Evolutionary conservation across 2,888 invertebrate genomes (phyloP), one percentile per base, ranked within the genome.

Genomic region (Melipona beecheii): DNA sequence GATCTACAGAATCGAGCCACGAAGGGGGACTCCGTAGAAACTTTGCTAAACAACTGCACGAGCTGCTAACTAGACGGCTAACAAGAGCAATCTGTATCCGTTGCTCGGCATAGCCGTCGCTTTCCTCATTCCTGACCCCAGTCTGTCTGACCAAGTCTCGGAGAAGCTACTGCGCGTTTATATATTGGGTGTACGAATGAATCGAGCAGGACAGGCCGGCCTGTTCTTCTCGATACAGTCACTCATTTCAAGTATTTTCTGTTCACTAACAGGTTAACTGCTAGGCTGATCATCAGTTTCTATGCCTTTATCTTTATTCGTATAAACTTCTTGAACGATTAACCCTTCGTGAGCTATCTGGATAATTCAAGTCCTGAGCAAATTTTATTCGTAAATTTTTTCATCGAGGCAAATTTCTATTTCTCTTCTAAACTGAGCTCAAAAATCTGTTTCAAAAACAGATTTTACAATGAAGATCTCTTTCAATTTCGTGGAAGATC

Each of bases 21-120:
- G 89, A 77, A 86, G 88, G 90, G 89, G 84, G 85, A 72, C 70
- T 62, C 69, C 81, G 82, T 70, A 93, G 93, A 93, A 94, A 84
- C 85, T 90, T 88, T 85, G 90, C 90, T 88, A 90, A 92, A 93
- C 92, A 92, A 91, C 90, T 75, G 85, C 76, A 83, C 87, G 89
- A 88, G 90, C 91, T 91, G 93, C 91, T 94, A 93, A 94, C 93
- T 92, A 92, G 91, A 79, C 70, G 84, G 83, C 88, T 94, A 94
- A 93, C 91, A 92, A 93, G 92, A 91, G 91, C 93, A 90, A 94
- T 94, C 92, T 90, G 92, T 94, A 94, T 92, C 91, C 83, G 71
- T 83, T 83, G 36, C 78, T 62, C 69, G 54, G 69, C n/a, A 65
- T 76, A 75, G 65, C 71, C 78, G 73, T 73, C 85, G 68, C 74